Evolutionary conservation across 2,797 vertebrate genomes (phyloP), one percentile per base, ranked within the genome.

Genomic region (Apogon hyalosoma): DNA sequence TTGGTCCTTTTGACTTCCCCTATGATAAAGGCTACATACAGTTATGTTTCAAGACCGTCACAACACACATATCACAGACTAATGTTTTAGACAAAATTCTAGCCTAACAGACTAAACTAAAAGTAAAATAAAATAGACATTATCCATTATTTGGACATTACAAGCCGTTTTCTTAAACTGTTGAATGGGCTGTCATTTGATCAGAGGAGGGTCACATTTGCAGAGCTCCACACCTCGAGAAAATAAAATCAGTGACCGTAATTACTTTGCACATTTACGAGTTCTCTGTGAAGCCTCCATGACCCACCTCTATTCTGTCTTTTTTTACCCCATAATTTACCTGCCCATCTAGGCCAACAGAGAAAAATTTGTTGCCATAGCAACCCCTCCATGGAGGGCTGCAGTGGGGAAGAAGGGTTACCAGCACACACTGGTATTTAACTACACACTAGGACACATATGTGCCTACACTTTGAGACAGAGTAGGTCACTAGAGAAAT

Each of bases 311-410:
- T 1, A 9, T 7, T 50, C 38, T 15, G 11, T 49, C 15, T 54
- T 28, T 12, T 40, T 52, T 60, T 49, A 75, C 28, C 65, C 61
- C 59, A 73, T 70, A 40, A 70, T 79, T 77, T 83, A 87, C 85
- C 82, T 88, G 87, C 60, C 73, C 79, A 79, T 83, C 67, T 69
- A 77, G 69, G 68, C 75, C 53, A 53, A 51, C 42, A 7, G 55
- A 56, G 63, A 38, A 63, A 64, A 79, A 82, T 31, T 19, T 33
- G 85, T 92, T 80, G 51, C 86, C 83, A 92, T 92, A 63, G 90
- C 75, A 92, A 93, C 87, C 41, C 60, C 55, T 61, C 67, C 43
- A 45, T 41, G 55, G 60, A 59, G 69, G 67, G 79, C 64, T 78
- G 71, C 77, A 51, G 64, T 28, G 5, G 62, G 61, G 11, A 71